Conservation (phyloP, 1,140 invertebrate species). For the Temnothorax longispinosus region DNA sequence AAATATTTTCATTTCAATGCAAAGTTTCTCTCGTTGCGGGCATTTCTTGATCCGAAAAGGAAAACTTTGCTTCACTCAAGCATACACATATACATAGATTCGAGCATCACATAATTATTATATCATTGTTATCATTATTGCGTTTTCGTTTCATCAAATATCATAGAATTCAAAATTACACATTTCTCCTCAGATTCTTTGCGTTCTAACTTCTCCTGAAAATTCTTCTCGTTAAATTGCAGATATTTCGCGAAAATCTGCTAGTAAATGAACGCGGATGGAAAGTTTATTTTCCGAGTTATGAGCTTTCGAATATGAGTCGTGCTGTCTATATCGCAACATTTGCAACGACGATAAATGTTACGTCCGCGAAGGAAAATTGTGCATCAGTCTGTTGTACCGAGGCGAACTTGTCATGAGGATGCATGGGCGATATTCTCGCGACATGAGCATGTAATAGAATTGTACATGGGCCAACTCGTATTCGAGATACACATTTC, state of each 20-base stretch:
- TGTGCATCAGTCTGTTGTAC: neutral
- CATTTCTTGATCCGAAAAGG: neutral
- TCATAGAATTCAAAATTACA: constrained; percentile 12
- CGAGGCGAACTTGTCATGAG: neutral
- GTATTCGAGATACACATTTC: neutral
- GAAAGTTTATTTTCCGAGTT: constrained; percentile 27
- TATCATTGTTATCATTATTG: neutral
- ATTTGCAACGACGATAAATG: constrained; percentile 39
- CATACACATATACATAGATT: neutral
- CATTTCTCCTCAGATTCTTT: neutral
- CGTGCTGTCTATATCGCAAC: neutral
- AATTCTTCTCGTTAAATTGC: neutral
- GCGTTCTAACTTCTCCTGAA: neutral
- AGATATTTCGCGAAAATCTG: neutral
- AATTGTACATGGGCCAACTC: neutral
- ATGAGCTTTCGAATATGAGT: neutral
- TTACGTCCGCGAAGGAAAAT: constrained; percentile 20
- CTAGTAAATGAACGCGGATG: neutral
- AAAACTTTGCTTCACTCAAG: neutral
- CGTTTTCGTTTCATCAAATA: constrained; percentile 14
- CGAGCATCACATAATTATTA: neutral
- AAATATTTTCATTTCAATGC: constrained; percentile 39
- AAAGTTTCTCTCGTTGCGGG: constrained; percentile 34
- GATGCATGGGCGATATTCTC: neutral
- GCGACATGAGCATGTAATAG: neutral